A percentile compares a stretch with the other conserved stretches of the same genome.
Evolutionary conservation across 2,888 invertebrate genomes (phyloP).

Genomic region (Drosophila quasianomalipes): DNA sequence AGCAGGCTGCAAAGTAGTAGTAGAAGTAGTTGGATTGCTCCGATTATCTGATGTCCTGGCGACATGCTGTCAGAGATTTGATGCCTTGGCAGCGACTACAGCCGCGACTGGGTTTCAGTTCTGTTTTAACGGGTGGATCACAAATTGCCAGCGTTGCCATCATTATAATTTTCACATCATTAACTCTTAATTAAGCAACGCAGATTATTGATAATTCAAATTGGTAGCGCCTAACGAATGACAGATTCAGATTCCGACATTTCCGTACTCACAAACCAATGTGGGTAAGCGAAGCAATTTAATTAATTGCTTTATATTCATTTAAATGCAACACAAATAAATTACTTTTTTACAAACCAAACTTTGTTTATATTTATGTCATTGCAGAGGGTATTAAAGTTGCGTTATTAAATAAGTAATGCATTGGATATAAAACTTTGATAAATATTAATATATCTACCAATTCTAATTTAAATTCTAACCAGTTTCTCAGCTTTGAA

Average conservation of each 20-base stretch:
- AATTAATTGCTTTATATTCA: not conserved
- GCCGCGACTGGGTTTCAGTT: slow-evolving; percentile 2
- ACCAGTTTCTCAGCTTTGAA: not conserved
- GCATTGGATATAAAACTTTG: not conserved
- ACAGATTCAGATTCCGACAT: slow-evolving; percentile 19
- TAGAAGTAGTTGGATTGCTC: slow-evolving; percentile 45
- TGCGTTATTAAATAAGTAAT: not conserved
- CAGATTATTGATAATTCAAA: slow-evolving; percentile 49
- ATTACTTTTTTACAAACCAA: not conserved
- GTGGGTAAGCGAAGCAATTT: slow-evolving; percentile 5
- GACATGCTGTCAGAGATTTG: slow-evolving; percentile 33
- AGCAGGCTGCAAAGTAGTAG: slow-evolving; percentile 65
- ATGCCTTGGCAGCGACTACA: slow-evolving; percentile 24
- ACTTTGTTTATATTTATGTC: not conserved
- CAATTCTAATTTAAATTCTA: not conserved
- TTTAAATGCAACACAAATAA: slow-evolving; percentile 1
- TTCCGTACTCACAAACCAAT: slow-evolving; percentile 1
- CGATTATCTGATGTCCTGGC: slow-evolving; percentile 17
- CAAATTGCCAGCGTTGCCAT: slow-evolving; percentile 15
- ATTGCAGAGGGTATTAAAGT: not conserved
- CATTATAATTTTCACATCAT: slow-evolving; percentile 37
- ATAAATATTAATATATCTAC: not conserved
- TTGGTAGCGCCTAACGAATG: slow-evolving; percentile 7
- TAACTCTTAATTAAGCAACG: slow-evolving; percentile 25
- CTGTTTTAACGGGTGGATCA: slow-evolving; percentile 20